phyloP scores from a whole-genome alignment of 2,888 invertebrate species.

The Pandemis heparana region DNA sequence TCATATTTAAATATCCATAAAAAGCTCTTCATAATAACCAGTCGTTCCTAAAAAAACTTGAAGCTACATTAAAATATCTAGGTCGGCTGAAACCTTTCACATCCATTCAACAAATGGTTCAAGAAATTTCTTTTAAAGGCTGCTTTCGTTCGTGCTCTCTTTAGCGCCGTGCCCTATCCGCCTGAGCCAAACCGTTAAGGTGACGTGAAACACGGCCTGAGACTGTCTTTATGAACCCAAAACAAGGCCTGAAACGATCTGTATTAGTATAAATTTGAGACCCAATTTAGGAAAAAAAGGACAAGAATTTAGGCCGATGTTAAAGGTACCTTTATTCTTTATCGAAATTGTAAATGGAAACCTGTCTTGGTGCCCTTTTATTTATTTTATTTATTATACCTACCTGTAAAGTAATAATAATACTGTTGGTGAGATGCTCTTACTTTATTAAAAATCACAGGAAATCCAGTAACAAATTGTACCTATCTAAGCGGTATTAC shows the following conservation, averaged over 20 bases:
- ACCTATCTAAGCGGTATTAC: too few relatives aligned
- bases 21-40: too few relatives aligned
- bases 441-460: too few relatives aligned
- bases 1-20: too few relatives aligned
- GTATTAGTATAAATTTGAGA: conserved; percentile 16
- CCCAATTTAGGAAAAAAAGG: conserved; percentile 1
- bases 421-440: too few relatives aligned
- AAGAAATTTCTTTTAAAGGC: conserved; percentile 25
- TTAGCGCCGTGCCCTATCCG: conserved; percentile 30
- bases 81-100: neutral
- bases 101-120: conserved; percentile 2
- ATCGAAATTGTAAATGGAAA: neutral
- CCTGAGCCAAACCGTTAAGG: conserved; percentile 14
- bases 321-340: neutral
- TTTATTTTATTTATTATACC: neutral
- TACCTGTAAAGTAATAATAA: too few relatives aligned
- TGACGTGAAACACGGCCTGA: conserved; percentile 20
- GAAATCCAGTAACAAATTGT: too few relatives aligned
- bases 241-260: conserved; percentile 15
- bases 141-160: conserved; percentile 24
- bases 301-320: neutral
- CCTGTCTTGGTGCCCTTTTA: neutral
- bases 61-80: neutral
- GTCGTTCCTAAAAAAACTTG: neutral
- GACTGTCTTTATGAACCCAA: conserved; percentile 13